Base-by-base conservation (phyloP, 1,140 invertebrate genomes). In the Hylaeus anthracinus region DNA sequence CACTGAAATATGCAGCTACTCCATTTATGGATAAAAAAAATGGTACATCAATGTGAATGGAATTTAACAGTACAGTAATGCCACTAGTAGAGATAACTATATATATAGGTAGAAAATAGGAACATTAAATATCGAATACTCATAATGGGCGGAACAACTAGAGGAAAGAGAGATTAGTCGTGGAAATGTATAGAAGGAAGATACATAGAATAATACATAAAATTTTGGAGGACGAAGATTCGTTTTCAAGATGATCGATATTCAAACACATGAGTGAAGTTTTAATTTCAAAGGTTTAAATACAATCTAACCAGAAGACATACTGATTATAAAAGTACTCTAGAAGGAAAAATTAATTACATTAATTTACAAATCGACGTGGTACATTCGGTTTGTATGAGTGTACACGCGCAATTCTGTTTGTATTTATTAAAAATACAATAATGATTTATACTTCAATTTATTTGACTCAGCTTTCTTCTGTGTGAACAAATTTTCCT, bases 41-140 rank as follows among this genome's bases (percentile, higher is more conserved):
- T 53, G n/a, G 45, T 45, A 63, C 37, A 53, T 39, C 55, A 48
- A 39, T 48, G 53, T 5, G 15, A n/a, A 78, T 71, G 9, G 56
- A 63, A 70, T 70, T 65, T 63, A 61, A 63, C 12, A 14, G 15
- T 69, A 76, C 55, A 69, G 51, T 51, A 37, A 77, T 55, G n/a
- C 53, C 48, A 78, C 48, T 72, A 37, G 53, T 5, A 43, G 53
- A 45, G 55, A 15, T 64, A 51, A 2, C 26, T 26, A 37, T 15
- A 55, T 74, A 51, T 1, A 53, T 8, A 5, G 39, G 53, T 53
- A n/a, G 37, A 65, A 56, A 55, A 73, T 55, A 43, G 12, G 56
- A 39, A 26, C 43, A 51, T 60, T 63, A 8, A 71, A 63, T 63
- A n/a, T 39, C 39, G 43, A 67, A 41, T n/a, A 26, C 6, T 14